Evolutionary conservation across 2,113 vertebrate species (phyloP).

Genomic region (Callithrix jacchus): DNA sequence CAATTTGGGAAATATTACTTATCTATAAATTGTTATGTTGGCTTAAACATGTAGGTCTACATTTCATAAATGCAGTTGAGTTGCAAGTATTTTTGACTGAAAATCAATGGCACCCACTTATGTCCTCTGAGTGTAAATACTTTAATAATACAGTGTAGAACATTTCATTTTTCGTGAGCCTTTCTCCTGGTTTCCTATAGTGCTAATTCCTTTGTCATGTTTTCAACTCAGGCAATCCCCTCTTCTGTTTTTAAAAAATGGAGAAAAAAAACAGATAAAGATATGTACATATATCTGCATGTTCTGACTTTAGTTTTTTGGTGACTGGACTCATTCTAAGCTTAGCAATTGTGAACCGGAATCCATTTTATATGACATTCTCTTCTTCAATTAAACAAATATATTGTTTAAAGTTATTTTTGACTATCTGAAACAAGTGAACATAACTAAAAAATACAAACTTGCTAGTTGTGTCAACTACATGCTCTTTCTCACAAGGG

Average conservation of each 20-base stretch:
- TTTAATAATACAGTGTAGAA: neutral
- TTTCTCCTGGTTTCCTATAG: neutral
- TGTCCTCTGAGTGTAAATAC: neutral
- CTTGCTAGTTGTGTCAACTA: neutral
- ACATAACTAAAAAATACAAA: neutral
- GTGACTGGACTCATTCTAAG: neutral
- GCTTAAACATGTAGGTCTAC: neutral
- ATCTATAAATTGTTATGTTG: neutral
- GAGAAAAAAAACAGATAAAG: neutral
- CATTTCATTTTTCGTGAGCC: neutral
- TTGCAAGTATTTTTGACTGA: neutral
- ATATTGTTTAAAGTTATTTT: neutral
- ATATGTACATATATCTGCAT: neutral
- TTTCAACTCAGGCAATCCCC: neutral
- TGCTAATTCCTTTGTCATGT: neutral
- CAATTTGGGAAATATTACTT: neutral
- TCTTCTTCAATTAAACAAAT: neutral
- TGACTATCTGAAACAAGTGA: neutral
- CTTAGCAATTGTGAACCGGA: neutral
- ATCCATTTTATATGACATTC: neutral
- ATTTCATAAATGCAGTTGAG: neutral
- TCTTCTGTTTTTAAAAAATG: neutral
- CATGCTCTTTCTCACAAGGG: neutral
- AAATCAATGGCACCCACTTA: neutral
- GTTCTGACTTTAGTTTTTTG: neutral